Conservation (phyloP, 2,797 vertebrate genomes). For the Tenualosa thibaudeaui region DNA sequence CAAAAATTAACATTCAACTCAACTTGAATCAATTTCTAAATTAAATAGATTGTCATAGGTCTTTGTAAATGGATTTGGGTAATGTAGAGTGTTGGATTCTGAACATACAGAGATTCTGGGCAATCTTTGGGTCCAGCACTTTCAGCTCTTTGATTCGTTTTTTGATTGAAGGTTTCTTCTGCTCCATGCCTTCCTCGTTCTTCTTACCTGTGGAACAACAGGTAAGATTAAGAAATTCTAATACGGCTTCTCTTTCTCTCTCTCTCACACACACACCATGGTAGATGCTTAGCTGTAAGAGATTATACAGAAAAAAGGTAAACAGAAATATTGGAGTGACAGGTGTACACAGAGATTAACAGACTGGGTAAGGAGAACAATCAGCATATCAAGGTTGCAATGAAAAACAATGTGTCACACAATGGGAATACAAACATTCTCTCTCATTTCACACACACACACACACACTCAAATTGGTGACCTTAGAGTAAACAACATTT, state of each 20-base stretch:
- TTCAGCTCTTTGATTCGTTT: conserved; percentile 95
- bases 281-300: not conserved
- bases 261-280: not conserved
- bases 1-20: not conserved
- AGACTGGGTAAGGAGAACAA: not conserved
- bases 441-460: not conserved
- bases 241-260: no score
- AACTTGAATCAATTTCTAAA: not conserved
- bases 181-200: conserved; percentile 85
- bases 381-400: not conserved
- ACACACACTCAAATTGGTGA: conserved; percentile 3
- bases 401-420: not conserved
- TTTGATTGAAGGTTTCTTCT: conserved; percentile 84
- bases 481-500: conserved; percentile 33
- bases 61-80: not conserved
- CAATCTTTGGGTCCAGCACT: conserved; percentile 93
- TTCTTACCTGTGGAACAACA: conserved; percentile 75
- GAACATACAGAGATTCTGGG: conserved; percentile 96
- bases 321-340: not conserved
- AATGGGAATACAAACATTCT: not conserved
- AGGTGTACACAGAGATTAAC: not conserved
- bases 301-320: not conserved
- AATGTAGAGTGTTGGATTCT: not conserved
- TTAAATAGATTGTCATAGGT: not conserved
- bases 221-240: not conserved